Evolutionary conservation across 2,113 vertebrate genomes (phyloP).

Genomic region (Probosciger aterrimus): DNA sequence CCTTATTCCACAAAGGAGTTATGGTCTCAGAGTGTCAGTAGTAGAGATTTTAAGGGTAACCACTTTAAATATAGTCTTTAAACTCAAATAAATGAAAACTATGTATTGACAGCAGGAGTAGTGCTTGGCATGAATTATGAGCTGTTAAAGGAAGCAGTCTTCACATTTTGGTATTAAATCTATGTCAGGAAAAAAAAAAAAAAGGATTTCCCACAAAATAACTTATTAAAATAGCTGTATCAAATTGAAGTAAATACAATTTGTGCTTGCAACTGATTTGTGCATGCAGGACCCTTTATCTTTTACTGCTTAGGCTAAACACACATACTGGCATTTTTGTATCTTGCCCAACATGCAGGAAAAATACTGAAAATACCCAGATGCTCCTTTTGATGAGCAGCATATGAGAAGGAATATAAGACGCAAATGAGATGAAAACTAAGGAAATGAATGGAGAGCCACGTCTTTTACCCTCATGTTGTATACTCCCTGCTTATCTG

Average conservation of each 20-base stretch:
- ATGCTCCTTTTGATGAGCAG: neutral
- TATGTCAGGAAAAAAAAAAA: neutral
- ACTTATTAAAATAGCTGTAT: neutral
- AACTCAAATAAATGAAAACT: neutral
- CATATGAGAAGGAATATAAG: neutral
- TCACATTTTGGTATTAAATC: neutral
- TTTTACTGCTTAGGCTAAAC: neutral
- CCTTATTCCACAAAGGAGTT: neutral
- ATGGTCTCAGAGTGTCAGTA: neutral
- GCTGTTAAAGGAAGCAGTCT: neutral
- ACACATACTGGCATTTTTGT: neutral
- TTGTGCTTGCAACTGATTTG: neutral
- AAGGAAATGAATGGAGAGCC: neutral
- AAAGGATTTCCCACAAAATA: neutral
- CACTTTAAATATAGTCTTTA: neutral
- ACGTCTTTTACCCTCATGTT: neutral
- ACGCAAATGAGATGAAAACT: neutral
- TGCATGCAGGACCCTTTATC: too few species aligned
- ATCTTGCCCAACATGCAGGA: neutral
- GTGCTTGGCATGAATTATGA: neutral
- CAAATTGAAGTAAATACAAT: fast-evolving
- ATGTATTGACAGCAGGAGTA: neutral
- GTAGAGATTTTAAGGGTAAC: neutral
- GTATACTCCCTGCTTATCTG: neutral
- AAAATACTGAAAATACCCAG: neutral